Evolutionary conservation across 2,797 vertebrate species (phyloP).

Genomic region (Microcaecilia unicolor): DNA sequence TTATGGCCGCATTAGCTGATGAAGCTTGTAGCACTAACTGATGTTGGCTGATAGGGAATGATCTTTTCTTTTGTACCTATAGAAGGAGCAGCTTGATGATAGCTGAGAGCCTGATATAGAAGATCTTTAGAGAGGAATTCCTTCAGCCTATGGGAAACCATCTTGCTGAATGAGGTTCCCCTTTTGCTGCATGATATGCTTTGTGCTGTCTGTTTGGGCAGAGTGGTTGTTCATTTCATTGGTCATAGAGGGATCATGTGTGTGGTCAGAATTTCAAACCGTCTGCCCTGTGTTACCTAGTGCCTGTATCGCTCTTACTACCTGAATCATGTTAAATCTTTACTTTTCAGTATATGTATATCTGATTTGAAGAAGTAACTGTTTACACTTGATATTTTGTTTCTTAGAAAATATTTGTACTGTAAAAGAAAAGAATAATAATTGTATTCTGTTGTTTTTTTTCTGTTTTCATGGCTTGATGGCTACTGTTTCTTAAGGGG

Average conservation of each 20-base stretch:
- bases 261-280: not conserved
- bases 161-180: not conserved
- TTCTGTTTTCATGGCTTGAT: not conserved
- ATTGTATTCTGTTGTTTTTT: not conserved
- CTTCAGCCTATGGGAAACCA: not conserved
- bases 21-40: too few species aligned
- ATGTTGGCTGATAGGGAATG: too few species aligned
- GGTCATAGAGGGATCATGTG: not conserved
- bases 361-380: slow-evolving; percentile 27
- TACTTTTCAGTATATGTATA: slow-evolving; percentile 4
- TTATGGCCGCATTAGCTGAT: too few species aligned
- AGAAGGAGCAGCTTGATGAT: too few species aligned
- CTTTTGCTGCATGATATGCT: too few species aligned
- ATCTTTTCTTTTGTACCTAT: too few species aligned
- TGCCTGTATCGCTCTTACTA: not conserved
- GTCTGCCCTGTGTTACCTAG: not conserved
- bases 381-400: slow-evolving; percentile 39
- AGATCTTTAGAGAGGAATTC: not conserved
- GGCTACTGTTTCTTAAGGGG: slow-evolving; percentile 22
- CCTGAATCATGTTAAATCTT: not conserved
- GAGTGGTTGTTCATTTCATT: too few species aligned
- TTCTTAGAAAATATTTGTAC: slow-evolving; percentile 31
- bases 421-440: slow-evolving; percentile 25
- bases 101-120: rapidly evolving
- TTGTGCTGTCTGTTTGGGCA: too few species aligned